A percentile compares a stretch with the other conserved stretches of the same genome.
These are phyloP conservation scores for Steatornis caripensis DNA, from an alignment of 2,113 vertebrate genomes.

Conservation along the genomic window DNA sequence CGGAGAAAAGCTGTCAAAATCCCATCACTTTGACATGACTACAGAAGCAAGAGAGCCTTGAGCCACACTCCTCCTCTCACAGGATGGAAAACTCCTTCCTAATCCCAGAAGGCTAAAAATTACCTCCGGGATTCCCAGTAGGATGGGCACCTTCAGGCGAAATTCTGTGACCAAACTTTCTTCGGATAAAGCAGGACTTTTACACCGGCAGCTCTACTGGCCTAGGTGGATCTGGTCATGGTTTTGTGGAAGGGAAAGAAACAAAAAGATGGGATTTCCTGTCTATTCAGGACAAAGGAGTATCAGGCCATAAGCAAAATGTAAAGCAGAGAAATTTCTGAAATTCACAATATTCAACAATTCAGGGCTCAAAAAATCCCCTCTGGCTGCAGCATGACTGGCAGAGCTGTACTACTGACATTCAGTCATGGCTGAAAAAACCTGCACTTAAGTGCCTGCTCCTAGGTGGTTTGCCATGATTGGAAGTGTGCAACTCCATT, in stretches of 20 bases:
- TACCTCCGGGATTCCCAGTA: neutral
- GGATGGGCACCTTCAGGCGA: neutral
- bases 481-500: neutral
- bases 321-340: neutral
- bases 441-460: neutral
- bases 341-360: neutral
- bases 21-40: neutral
- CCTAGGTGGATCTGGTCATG: neutral
- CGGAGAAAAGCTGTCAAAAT: constrained; percentile 13
- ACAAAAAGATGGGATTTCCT: neutral
- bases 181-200: neutral
- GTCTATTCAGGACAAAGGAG: neutral
- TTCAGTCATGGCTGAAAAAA: neutral
- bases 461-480: rapidly evolving
- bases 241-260: neutral
- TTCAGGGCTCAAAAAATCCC: neutral
- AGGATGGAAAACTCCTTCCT: neutral
- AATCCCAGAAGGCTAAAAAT: neutral
- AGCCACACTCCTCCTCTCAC: neutral
- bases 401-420: neutral
- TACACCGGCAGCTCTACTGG: neutral
- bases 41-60: neutral
- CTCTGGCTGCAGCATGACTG: neutral
- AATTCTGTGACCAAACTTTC: neutral
- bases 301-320: neutral